phyloP scores from a whole-genome alignment of 2,113 vertebrate species.

The Phaethornis superciliosus region DNA sequence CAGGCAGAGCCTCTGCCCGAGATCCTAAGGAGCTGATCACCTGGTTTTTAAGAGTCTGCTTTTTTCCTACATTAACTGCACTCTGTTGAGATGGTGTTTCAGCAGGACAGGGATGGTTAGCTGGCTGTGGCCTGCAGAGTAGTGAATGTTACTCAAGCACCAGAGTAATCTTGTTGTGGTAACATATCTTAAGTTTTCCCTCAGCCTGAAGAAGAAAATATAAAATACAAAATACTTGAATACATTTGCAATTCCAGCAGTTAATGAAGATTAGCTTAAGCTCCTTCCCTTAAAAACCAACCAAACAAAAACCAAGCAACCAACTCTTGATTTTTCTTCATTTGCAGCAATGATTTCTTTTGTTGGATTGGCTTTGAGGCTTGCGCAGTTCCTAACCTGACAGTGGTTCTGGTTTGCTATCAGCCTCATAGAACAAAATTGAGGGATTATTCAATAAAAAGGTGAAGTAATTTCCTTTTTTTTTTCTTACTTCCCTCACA shows the following conservation, averaged over 20 bases:
- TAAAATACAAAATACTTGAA: neutral
- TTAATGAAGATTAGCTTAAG: neutral
- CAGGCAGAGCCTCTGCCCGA: neutral
- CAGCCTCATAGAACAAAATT: slow-evolving; percentile 50
- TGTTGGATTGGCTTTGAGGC: neutral
- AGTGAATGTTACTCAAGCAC: neutral
- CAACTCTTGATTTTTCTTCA: neutral
- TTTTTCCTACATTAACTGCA: neutral
- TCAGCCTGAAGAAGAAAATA: neutral
- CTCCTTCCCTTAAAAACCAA: neutral
- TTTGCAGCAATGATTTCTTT: rapidly evolving
- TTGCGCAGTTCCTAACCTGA: slow-evolving; percentile 35
- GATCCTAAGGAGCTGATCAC: neutral
- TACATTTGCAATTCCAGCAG: neutral
- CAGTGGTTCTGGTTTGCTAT: slow-evolving; percentile 57
- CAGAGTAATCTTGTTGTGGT: neutral
- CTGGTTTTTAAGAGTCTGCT: neutral
- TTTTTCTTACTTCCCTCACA: slow-evolving; percentile 20
- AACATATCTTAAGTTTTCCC: neutral
- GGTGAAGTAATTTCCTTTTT: slow-evolving; percentile 43
- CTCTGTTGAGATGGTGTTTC: neutral
- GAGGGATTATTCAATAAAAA: neutral
- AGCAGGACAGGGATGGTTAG: neutral
- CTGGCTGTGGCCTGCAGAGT: neutral
- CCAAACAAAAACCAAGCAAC: no score